Base-by-base conservation (phyloP, 2,797 vertebrate species). In the Rhinophrynus dorsalis region DNA sequence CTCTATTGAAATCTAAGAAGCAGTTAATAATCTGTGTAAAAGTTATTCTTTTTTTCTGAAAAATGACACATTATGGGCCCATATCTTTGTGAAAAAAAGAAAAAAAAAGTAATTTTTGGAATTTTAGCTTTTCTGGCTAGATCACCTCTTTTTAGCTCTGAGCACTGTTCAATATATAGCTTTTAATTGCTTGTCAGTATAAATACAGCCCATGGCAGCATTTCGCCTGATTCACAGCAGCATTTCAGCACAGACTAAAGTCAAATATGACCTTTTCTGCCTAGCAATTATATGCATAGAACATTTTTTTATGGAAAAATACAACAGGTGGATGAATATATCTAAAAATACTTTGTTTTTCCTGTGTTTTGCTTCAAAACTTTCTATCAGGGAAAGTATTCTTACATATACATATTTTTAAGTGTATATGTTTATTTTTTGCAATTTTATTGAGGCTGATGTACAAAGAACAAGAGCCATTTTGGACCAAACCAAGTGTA, bases 211-310 rank as follows among this genome's bases (percentile, higher is more conserved):
- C 42, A 64, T 66, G 62, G 62, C 54, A 59, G 70, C 37, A 65
- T 73, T 73, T 45, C 60, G 55, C 70, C 56, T 73, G 70, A 60
- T 73, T 55, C 70, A 54, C 70, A 59, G 62, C 62, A 66, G 62
- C 54, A 66, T 45, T 73, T 66, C 70, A 60, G 62, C 62, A 54
- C 47, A 73, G 70, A 67, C 55, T 73, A 60, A 67, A 71, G 60
- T 71, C 68, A 71, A 73, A 73, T 54, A 67, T 73, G 70, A 73
- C 70, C 70, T 73, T 73, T 73, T 67, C 70, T 73, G 70, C 62
- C 62, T 66, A 73, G 61, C 69, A 73, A 73, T 73, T 73, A 73
- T 73, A 48, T 73, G 69, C 54, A 73, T 47, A 42, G 62, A 60
- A 66, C 55, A 66, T 54, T 73, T 70, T n/a, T n/a, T 73, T 54